phyloP scores from a whole-genome alignment of 1,140 invertebrate species.

The Lineus longissimus region DNA sequence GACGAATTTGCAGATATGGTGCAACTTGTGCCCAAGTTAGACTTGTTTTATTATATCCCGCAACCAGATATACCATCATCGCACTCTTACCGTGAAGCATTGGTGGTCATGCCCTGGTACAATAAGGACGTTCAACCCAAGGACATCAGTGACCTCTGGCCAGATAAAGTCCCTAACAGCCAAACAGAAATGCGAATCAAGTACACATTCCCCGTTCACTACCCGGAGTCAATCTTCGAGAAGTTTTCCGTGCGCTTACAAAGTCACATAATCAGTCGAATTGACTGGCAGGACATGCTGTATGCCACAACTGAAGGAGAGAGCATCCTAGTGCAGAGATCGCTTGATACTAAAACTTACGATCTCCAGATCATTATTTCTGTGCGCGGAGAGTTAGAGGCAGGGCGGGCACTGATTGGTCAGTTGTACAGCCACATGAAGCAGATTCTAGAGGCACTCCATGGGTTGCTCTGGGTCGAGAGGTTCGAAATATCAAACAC shows the following conservation, averaged over 20 bases:
- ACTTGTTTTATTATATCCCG: slow-evolving; percentile 42
- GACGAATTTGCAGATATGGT: slow-evolving; percentile 34
- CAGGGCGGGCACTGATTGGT: neutral
- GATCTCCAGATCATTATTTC: slow-evolving; percentile 6
- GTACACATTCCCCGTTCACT: slow-evolving; percentile 24
- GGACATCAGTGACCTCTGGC: slow-evolving; percentile 32
- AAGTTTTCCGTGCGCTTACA: slow-evolving; percentile 33
- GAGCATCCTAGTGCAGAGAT: slow-evolving; percentile 26
- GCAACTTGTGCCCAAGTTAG: slow-evolving; percentile 37
- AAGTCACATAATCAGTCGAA: slow-evolving; percentile 30
- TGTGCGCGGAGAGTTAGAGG: slow-evolving; percentile 5
- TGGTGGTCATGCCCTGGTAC: slow-evolving; percentile 47
- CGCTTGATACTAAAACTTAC: slow-evolving; percentile 4
- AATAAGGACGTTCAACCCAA: slow-evolving; percentile 26
- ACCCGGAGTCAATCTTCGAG: slow-evolving; percentile 38
- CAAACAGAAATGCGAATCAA: slow-evolving; percentile 25
- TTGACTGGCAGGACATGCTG: slow-evolving; percentile 43
- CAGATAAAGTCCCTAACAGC: slow-evolving; percentile 14
- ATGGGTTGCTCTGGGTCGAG: no score
- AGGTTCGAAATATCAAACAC: no score
- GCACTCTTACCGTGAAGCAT: slow-evolving; percentile 26
- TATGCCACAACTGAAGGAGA: slow-evolving; percentile 34
- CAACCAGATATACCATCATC: slow-evolving; percentile 39
- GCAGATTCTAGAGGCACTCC: no score
- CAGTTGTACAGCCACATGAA: no score